phyloP scores from a whole-genome alignment of 2,888 invertebrate species.

The Polydrusus cervinus region DNA sequence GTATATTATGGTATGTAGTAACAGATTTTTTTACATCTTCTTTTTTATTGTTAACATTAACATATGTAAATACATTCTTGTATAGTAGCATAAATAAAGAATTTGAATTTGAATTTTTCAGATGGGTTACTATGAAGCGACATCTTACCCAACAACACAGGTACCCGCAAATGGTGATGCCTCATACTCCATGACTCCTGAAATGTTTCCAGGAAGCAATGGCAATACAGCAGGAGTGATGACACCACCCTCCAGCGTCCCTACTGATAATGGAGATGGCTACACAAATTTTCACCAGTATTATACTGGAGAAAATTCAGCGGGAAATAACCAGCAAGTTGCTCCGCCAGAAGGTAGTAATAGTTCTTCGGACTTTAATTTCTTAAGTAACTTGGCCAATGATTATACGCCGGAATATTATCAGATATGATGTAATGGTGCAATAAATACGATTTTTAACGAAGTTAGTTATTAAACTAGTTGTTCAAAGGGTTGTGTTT shows the following conservation, averaged over 20 bases:
- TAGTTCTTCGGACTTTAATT: conserved; percentile 95
- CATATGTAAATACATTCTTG: no score
- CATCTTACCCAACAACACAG: conserved; percentile 70
- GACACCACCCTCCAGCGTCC: conserved; percentile 76
- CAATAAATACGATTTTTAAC: conserved; percentile 57
- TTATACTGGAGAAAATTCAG: conserved; percentile 69
- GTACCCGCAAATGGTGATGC: conserved; percentile 72
- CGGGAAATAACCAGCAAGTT: conserved; percentile 64
- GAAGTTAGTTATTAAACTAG: conserved; percentile 66
- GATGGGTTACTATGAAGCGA: conserved; percentile 75
- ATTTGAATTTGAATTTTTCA: no score
- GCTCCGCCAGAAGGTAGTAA: conserved; percentile 86
- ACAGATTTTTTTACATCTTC: no score
- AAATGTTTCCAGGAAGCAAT: conserved; percentile 70
- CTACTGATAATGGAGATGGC: conserved; percentile 77
- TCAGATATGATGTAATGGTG: conserved; percentile 75
- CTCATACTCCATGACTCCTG: conserved; percentile 70
- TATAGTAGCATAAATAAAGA: no score
- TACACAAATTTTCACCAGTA: conserved; percentile 83
- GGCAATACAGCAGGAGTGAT: conserved; percentile 73
- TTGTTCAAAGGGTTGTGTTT: conserved; percentile 20
- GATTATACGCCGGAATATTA: conserved; percentile 96
- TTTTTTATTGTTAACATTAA: no score
- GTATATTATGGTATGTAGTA: no score
- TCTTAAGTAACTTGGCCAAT: conserved; percentile 92